Conservation (phyloP, 2,888 invertebrate genomes). For the Galeopsomyia nigrocyanea region DNA sequence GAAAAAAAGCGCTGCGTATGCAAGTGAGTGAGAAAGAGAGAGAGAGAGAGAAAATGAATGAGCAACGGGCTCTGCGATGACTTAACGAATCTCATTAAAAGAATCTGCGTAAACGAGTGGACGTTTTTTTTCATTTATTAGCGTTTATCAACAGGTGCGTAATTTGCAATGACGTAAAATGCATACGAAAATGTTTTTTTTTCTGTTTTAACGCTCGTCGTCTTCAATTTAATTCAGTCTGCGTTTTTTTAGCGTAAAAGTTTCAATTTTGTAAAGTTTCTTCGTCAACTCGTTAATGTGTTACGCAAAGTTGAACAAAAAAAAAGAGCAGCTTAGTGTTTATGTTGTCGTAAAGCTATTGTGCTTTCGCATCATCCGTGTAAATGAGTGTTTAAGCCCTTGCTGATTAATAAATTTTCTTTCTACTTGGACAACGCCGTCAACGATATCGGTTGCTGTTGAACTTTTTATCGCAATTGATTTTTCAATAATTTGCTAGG, state of each 20-base stretch:
- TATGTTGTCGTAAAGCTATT: slow-evolving; percentile 15
- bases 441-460: slow-evolving; percentile 12
- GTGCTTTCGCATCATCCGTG: slow-evolving; percentile 3
- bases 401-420: slow-evolving; percentile 27
- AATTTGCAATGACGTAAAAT: slow-evolving; percentile 12
- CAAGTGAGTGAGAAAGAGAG: slow-evolving; percentile 22
- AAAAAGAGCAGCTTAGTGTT: slow-evolving; percentile 7
- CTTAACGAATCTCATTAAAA: slow-evolving; percentile 41
- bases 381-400: slow-evolving; percentile 22
- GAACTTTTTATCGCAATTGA: slow-evolving; percentile 8
- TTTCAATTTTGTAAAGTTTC: slow-evolving; percentile 32
- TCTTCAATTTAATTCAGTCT: slow-evolving; percentile 10
- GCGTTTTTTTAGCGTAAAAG: slow-evolving; percentile 31
- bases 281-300: slow-evolving; percentile 27
- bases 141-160: slow-evolving; percentile 25
- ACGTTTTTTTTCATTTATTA: slow-evolving; percentile 20
- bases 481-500: slow-evolving; percentile 27
- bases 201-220: slow-evolving; percentile 7
- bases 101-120: slow-evolving; percentile 33
- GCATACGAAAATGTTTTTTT: slow-evolving; percentile 24
- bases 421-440: slow-evolving; percentile 19
- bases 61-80: slow-evolving; percentile 1
- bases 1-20: slow-evolving; percentile 25
- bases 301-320: slow-evolving; percentile 4
- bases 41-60: background rate